Evolutionary conservation across 92 coral and sea anemone species (phyloP), one percentile per base, ranked within the genome.

Genomic region (Epizoanthus stellaris): DNA sequence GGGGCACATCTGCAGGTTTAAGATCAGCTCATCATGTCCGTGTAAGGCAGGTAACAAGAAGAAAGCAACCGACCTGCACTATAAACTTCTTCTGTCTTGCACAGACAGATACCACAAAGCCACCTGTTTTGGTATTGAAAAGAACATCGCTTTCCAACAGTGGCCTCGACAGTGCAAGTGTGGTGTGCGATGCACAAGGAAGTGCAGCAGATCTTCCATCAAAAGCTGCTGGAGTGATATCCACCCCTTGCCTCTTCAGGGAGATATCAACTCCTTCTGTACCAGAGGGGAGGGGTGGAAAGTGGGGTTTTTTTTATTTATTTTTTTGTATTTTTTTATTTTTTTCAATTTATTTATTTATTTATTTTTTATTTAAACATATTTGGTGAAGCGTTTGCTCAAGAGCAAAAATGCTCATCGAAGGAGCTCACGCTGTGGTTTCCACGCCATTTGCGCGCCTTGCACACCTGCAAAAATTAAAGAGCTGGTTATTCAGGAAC

Each of bases 121-220:
- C 87, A 57, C 87, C 87, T 70, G 62, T 80, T 15, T 70, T 71
- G 23, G 64, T 84, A 4, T 45, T 59, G 25, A 72, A 84, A 17
- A 84, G 72, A 40, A 73, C 87, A 20, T n/a, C 40, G 14, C 66
- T 73, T 53, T 39, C 64, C 14, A 84, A 71, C 60, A 80, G 67
- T 38, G 87, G 81, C 43, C 68, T 84, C 23, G 73, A 80, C 19
- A 80, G 64, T 82, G 80, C 45, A 43, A 56, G 60, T 17, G 42
- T 82, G n/a, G 49, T 77, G 34, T 82, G 72, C 54, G 65, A 71
- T 53, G 60, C 34, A 45, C 80, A 73, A 49, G 81, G 87, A 17
- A 73, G 71, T 66, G 79, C 60, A 73, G 42, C 34, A 12, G 12
- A 25, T 6, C 36, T 73, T 43, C 36, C 79, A 43, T 42, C 49